These are phyloP conservation scores for Morpho helenor DNA, from an alignment of 2,888 invertebrate species.

Conservation along the genomic window DNA sequence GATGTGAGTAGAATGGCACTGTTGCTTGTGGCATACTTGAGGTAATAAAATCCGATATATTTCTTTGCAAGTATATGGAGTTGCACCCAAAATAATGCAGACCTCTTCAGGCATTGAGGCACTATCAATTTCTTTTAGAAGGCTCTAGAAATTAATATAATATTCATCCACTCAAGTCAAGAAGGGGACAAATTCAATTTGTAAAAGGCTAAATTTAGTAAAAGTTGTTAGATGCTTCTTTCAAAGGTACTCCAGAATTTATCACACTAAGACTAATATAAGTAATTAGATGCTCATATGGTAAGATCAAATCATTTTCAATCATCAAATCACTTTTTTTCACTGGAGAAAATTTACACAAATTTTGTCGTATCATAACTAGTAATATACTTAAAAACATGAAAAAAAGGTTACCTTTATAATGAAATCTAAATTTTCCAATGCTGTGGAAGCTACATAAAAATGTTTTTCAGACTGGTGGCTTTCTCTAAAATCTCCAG, in stretches of 20 bases:
- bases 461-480: conserved; percentile 66
- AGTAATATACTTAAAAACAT: too few species aligned
- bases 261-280: too few species aligned
- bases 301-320: too few species aligned
- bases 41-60: conserved; percentile 64
- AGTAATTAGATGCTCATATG: too few species aligned
- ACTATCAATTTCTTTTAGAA: conserved; percentile 60
- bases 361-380: too few species aligned
- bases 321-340: too few species aligned
- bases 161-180: too few species aligned
- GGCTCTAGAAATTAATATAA: conserved; percentile 40
- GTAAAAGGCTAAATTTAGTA: too few species aligned
- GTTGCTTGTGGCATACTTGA: conserved; percentile 54
- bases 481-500: conserved; percentile 46
- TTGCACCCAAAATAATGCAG: conserved; percentile 60
- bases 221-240: too few species aligned
- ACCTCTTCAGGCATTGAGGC: conserved; percentile 62
- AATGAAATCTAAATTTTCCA: conserved; percentile 67
- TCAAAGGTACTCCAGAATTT: too few species aligned
- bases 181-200: too few species aligned
- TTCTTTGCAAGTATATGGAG: conserved; percentile 63
- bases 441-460: conserved; percentile 56
- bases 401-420: conserved; percentile 47
- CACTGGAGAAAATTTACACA: too few species aligned
- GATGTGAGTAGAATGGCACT: conserved; percentile 59